These are phyloP conservation scores for Tangara arthus DNA, from an alignment of 2,797 vertebrate species.

Conservation along the genomic window DNA sequence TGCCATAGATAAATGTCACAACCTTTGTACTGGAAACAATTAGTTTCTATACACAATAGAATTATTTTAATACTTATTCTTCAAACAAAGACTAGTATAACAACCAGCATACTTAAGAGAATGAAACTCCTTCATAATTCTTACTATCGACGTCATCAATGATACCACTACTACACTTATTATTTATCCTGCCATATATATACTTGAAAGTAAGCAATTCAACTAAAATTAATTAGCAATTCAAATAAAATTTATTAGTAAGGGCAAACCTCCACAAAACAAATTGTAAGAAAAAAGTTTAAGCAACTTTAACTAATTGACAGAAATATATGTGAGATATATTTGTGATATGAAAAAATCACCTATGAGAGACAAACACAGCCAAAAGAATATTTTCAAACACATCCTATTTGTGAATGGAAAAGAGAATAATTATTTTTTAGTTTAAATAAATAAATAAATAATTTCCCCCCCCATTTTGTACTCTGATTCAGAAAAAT, in stretches of 20 bases:
- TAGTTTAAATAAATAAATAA: background rate
- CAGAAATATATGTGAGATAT: background rate
- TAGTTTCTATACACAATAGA: background rate
- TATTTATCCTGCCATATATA: background rate
- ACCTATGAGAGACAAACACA: fast-evolving
- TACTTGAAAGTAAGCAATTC: too few species aligned
- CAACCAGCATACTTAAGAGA: background rate
- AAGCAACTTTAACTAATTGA: background rate
- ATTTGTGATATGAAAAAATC: background rate
- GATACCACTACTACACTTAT: background rate
- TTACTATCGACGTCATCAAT: background rate
- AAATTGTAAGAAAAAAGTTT: background rate
- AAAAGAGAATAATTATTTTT: background rate
- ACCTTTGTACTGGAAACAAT: background rate
- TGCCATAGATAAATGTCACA: background rate
- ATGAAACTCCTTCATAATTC: background rate
- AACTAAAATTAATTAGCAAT: too few species aligned
- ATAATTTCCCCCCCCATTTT: background rate
- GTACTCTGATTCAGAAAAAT: background rate
- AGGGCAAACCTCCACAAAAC: too few species aligned
- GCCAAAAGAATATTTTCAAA: background rate
- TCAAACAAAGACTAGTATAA: background rate
- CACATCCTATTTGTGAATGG: background rate
- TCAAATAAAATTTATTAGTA: too few species aligned
- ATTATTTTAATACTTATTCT: background rate